These are phyloP conservation scores for Vimba vimba DNA, from an alignment of 2,113 vertebrate species.

Conservation along the genomic window DNA sequence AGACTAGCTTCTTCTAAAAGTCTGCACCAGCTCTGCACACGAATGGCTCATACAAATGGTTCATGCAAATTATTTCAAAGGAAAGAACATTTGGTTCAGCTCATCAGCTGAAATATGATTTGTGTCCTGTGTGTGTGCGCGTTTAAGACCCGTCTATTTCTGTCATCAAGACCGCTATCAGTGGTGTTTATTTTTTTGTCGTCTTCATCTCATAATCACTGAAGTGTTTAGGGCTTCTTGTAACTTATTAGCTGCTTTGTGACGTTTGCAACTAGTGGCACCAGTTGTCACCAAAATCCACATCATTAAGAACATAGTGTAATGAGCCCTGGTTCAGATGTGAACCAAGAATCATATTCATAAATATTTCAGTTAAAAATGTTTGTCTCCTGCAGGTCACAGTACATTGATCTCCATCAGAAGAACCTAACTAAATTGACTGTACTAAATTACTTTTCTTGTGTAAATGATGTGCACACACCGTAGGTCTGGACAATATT, in stretches of 20 bases:
- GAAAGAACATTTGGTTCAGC: background rate
- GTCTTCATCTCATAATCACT: constrained; percentile 3
- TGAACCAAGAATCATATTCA: too few relatives aligned
- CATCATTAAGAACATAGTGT: background rate
- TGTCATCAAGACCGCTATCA: constrained; percentile 2
- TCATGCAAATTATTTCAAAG: constrained; percentile 26
- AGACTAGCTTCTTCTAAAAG: constrained; percentile 3
- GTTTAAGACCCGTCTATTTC: background rate
- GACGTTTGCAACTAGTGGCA: background rate
- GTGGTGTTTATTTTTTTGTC: background rate
- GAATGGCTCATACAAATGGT: background rate
- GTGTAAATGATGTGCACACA: too few relatives aligned
- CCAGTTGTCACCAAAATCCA: background rate
- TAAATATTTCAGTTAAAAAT: too few relatives aligned
- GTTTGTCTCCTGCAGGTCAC: too few relatives aligned
- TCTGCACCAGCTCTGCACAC: background rate
- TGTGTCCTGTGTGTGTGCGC: background rate
- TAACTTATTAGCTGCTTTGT: constrained; percentile 1
- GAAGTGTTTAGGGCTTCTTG: background rate
- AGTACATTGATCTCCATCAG: too few relatives aligned
- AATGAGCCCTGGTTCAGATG: background rate
- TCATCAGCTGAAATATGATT: constrained; percentile 36
- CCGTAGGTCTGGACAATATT: too few relatives aligned
- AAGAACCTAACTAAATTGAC: too few relatives aligned
- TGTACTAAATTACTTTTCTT: too few relatives aligned